Evolutionary conservation across 1,140 invertebrate genomes (phyloP).

Genomic region (Drosophila virilis): DNA sequence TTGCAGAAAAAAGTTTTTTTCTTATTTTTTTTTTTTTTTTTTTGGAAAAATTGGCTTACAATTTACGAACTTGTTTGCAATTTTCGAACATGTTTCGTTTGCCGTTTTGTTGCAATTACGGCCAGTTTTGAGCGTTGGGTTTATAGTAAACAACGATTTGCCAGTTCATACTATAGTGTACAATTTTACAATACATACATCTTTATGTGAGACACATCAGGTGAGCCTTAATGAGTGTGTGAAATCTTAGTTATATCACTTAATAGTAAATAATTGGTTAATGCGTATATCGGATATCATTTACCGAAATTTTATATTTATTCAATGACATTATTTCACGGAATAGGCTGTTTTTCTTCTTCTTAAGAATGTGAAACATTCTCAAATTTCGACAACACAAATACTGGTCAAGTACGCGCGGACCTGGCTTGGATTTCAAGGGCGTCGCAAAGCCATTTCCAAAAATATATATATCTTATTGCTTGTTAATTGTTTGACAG

Average conservation of each 20-base stretch:
- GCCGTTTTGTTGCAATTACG: slow-evolving; percentile 36
- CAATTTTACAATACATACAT: background rate
- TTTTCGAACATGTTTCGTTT: slow-evolving; percentile 47
- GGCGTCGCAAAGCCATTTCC: slow-evolving; percentile 14
- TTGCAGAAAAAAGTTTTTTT: slow-evolving; percentile 60
- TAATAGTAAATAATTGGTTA: background rate
- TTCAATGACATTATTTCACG: slow-evolving; percentile 3
- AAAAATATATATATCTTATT: slow-evolving; percentile 45
- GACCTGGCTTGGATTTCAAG: slow-evolving; percentile 23
- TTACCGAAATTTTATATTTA: background rate
- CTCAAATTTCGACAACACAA: slow-evolving; percentile 20
- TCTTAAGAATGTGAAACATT: slow-evolving; percentile 7
- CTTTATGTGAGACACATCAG: background rate
- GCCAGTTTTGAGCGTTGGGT: slow-evolving; percentile 1
- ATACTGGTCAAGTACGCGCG: slow-evolving; percentile 16
- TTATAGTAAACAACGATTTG: slow-evolving; percentile 3
- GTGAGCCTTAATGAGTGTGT: slow-evolving; percentile 13
- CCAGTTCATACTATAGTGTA: background rate
- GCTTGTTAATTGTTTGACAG: slow-evolving; percentile 48
- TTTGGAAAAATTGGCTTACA: slow-evolving; percentile 67
- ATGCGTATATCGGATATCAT: background rate
- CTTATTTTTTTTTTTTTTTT: slow-evolving; percentile 29
- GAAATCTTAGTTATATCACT: slow-evolving; percentile 1
- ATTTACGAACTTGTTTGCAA: slow-evolving; percentile 71
- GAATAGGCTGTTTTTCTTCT: slow-evolving; percentile 8